Base-by-base conservation (phyloP, 2,113 vertebrate genomes). In the Poecile atricapillus region DNA sequence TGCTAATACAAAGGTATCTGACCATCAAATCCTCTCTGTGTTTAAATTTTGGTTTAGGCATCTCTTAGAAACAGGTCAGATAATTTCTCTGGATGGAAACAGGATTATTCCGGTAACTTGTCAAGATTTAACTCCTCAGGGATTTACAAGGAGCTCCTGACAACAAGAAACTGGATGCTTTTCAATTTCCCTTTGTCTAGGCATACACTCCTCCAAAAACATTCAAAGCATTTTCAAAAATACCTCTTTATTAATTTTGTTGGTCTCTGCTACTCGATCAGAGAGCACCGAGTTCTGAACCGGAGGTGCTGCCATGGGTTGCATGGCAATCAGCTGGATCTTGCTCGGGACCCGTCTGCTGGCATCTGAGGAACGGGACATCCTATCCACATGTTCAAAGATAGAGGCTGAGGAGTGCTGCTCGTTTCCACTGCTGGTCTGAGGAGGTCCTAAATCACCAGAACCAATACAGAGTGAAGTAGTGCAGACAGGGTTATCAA, bases 311-410 rank as follows among this genome's bases (percentile, higher is more conserved):
- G 99, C 97, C 97, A 99, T 99, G 1, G 99, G 99, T 81, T 99
- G 99, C 99, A 99, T 99, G 90, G 99, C 99, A 22, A 99, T 99
- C 23, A 99, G 98, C 97, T 99, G 99, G 96, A 99, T 98, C 98
- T 99, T 99, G 93, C 98, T 99, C 11, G 99, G 98, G 37, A 99
- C 98, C 39, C 98, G 97, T n/a, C 98, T 98, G 91, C 98, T 98
- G 41, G 98, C 98, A 20, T 99, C 99, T 0, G 98, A 97, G 50
- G 98, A 97, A 4, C 99, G 98, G 4, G 99, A 98, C 95, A 99
- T 98, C 86, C 99, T 97, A 75, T 99, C 99, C 65, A 99, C 99
- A 0, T 99, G 99, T 71, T 99, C 99, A 5, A 99, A 99, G 95
- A 99, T 99, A 71, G 99, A 98, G 41, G 99, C 99, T 0, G 99